phyloP scores from a whole-genome alignment of 2,888 invertebrate genomes.

The Busseola fusca region DNA sequence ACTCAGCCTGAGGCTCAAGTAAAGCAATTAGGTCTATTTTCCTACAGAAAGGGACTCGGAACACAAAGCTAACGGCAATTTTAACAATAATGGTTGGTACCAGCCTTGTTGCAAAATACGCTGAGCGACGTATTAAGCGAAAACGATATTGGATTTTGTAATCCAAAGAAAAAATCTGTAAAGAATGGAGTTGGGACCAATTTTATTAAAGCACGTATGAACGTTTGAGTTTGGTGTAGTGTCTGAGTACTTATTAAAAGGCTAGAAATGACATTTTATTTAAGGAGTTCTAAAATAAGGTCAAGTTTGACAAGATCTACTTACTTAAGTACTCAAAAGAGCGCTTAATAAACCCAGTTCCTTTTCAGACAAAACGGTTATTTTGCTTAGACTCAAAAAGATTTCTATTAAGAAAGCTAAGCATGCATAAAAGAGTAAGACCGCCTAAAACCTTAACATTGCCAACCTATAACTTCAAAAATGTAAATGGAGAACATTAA shows the following conservation, averaged over 20 bases:
- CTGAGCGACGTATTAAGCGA: slow-evolving; percentile 46
- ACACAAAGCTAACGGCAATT: slow-evolving; percentile 58
- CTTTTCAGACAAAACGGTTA: neutral
- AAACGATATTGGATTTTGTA: slow-evolving; percentile 44
- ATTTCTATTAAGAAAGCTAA: neutral
- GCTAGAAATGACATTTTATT: slow-evolving; percentile 2
- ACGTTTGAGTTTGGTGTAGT: neutral
- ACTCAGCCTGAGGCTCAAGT: slow-evolving; percentile 46
- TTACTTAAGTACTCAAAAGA: neutral
- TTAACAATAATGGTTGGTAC: slow-evolving; percentile 56
- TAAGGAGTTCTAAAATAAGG: neutral
- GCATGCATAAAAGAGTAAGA: neutral
- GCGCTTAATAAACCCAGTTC: neutral
- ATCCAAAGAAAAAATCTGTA: slow-evolving; percentile 10
- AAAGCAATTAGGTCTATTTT: slow-evolving; percentile 67
- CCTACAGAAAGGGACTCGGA: slow-evolving; percentile 49
- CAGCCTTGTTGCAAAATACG: slow-evolving; percentile 50
- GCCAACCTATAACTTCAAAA: neutral
- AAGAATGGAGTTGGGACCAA: neutral
- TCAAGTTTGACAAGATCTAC: neutral
- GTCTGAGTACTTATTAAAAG: neutral
- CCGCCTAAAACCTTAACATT: slow-evolving; percentile 14
- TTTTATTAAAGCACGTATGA: slow-evolving; percentile 4
- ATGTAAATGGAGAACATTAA: slow-evolving; percentile 27
- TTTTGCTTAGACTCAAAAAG: neutral